These are phyloP conservation scores for Lysandra bellargus DNA, from an alignment of 2,888 invertebrate genomes.

Conservation along the genomic window DNA sequence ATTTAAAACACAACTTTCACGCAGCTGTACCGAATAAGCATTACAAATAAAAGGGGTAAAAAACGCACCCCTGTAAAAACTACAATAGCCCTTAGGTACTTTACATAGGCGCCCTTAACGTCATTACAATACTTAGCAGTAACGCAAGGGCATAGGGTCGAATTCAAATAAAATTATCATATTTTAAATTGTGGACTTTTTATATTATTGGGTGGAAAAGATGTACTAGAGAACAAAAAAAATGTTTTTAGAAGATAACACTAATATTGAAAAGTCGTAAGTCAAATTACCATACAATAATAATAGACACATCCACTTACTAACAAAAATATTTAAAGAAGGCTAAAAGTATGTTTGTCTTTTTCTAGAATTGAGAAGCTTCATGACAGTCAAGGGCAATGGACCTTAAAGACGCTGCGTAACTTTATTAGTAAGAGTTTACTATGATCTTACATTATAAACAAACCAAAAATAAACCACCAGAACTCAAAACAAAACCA, in stretches of 20 bases:
- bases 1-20: conserved; percentile 47
- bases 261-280: too few relatives aligned
- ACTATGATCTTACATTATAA: too few relatives aligned
- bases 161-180: conserved; percentile 18
- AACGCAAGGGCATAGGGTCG: conserved; percentile 3
- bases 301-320: too few relatives aligned
- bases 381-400: too few relatives aligned
- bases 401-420: too few relatives aligned
- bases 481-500: background rate
- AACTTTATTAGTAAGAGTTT: too few relatives aligned
- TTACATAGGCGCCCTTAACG: conserved; percentile 39
- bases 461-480: background rate
- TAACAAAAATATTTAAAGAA: too few relatives aligned
- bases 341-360: too few relatives aligned
- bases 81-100: conserved; percentile 53
- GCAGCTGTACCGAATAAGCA: conserved; percentile 54
- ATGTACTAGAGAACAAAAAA: too few relatives aligned
- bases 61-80: conserved; percentile 69
- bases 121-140: conserved; percentile 20
- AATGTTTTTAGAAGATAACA: too few relatives aligned
- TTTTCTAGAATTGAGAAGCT: too few relatives aligned
- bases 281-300: too few relatives aligned
- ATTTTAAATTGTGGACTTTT: background rate
- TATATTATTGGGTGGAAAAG: background rate
- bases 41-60: conserved; percentile 73